Percentiles rank a stretch among this genome's conserved stretches.
Conservation (phyloP, 2,797 vertebrate species). For the Etheostoma perlongum region DNA sequence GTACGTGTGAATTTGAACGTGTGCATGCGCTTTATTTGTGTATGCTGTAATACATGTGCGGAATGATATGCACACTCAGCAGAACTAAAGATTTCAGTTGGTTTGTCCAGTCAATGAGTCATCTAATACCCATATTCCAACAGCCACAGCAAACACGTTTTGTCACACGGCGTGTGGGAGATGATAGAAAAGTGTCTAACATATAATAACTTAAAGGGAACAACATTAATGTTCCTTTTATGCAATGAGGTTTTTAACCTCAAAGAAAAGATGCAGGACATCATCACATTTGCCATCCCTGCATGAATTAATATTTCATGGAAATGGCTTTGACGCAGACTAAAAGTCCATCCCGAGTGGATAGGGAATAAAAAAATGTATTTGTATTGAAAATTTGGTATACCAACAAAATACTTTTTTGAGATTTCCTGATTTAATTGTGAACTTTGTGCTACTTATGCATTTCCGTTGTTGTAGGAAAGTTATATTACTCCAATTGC, state of each 20-base stretch:
- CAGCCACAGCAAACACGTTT: slow-evolving; percentile 51
- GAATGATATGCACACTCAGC: slow-evolving; percentile 46
- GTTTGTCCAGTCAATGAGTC: slow-evolving; percentile 58
- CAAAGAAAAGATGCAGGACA: slow-evolving; percentile 42
- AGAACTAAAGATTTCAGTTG: slow-evolving; percentile 26
- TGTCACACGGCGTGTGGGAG: slow-evolving; percentile 27
- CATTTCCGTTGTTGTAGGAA: background rate
- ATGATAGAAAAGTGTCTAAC: slow-evolving; percentile 46
- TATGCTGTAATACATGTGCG: slow-evolving; percentile 17
- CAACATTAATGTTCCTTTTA: slow-evolving; percentile 20
- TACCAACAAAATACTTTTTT: background rate
- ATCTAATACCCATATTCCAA: slow-evolving; percentile 40
- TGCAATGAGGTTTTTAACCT: slow-evolving; percentile 44
- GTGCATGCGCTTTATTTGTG: slow-evolving; percentile 25
- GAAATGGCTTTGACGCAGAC: slow-evolving; percentile 24
- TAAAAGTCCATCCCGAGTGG: background rate
- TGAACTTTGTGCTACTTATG: background rate
- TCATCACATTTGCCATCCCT: slow-evolving; percentile 32
- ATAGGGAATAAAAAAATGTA: background rate
- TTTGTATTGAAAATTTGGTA: background rate
- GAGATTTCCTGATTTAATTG: background rate
- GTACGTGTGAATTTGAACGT: slow-evolving; percentile 21
- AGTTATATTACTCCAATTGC: background rate
- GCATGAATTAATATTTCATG: slow-evolving; percentile 50
- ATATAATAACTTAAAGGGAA: slow-evolving; percentile 35